phyloP scores from a whole-genome alignment of 1,140 invertebrate genomes.

The Drosophila virilis region DNA sequence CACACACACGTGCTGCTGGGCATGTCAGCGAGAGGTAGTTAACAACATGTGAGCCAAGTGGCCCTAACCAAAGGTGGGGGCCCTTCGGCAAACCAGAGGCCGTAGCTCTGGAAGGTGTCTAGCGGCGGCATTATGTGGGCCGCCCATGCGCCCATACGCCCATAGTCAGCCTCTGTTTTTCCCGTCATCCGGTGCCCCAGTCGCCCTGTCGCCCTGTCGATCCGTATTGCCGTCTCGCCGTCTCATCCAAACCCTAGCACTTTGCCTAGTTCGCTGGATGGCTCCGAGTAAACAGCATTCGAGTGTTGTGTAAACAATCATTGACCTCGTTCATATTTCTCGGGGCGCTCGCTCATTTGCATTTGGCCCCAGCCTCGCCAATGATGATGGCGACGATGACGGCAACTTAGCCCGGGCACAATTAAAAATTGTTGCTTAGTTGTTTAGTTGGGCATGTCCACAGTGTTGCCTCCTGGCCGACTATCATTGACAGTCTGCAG shows the following conservation, averaged over 20 bases:
- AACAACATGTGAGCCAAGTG: conserved; percentile 35
- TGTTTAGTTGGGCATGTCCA: conserved; percentile 27
- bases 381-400: not conserved
- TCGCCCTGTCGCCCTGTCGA: conserved; percentile 12
- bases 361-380: conserved; percentile 58
- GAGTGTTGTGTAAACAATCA: conserved; percentile 83
- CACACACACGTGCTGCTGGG: conserved; percentile 20
- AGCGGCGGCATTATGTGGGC: not conserved
- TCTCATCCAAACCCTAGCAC: conserved; percentile 6
- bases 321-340: conserved; percentile 83
- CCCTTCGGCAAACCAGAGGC: not conserved
- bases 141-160: too few relatives aligned
- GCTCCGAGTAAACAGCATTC: conserved; percentile 74
- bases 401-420: conserved; percentile 57
- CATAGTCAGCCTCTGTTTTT: not conserved
- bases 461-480: conserved; percentile 12
- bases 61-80: conserved; percentile 9
- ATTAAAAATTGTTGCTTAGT: conserved; percentile 64
- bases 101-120: conserved; percentile 30
- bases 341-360: conserved; percentile 69
- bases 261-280: conserved; percentile 14
- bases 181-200: not conserved
- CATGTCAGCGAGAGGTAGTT: conserved; percentile 39
- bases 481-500: conserved; percentile 44
- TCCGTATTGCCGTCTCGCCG: conserved; percentile 6